Evolutionary conservation across 2,113 vertebrate species (phyloP), one percentile per base, ranked within the genome.

Genomic region (Taurulus bubalis): DNA sequence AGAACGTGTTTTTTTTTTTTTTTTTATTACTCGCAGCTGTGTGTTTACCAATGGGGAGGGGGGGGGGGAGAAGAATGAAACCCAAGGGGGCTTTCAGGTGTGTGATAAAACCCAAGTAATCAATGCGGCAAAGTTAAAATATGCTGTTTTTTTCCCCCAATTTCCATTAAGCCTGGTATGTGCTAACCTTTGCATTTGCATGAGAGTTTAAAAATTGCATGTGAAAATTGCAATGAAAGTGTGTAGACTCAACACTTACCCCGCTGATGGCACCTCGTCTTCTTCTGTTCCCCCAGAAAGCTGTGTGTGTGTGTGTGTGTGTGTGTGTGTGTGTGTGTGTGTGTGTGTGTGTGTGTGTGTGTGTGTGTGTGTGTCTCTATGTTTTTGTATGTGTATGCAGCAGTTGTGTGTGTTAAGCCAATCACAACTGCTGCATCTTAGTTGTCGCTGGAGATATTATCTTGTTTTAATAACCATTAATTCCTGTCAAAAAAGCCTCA

Each of bases 21-120:
- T 34, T 34, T 34, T 66, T 11, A 28, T 71, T 15, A 60, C 42
- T 45, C 9, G 20, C 3, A 66, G 42, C 38, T 38, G 22, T n/a
- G 51, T 47, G 55, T 32, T 74, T 49, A 28, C 15, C 15, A 28
- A 16, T 14, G 14, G 56, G 30, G 4, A 14, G 14, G 56, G 30
- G 4, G 20, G 26, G 8, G 56, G 22, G 6, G 60, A 77, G 6
- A n/a, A 24, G 62, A 74, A 74, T 68, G 1, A 32, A 77, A 66
- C 49, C 72, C 49, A 26, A 30, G 53, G 34, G 38, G 3, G 16
- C 24, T 69, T 45, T 73, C 18, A 47, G 32, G 6, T 14, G 36
- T 34, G n/a, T 20, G 56, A 73, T 70, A 47, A 78, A 73, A 67
- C 56, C 62, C 53, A 77, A 70, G 20, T 49, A 75, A 75, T 79